These are phyloP conservation scores for Teinopalpus imperialis DNA, from an alignment of 2,888 invertebrate genomes.

Conservation along the genomic window DNA sequence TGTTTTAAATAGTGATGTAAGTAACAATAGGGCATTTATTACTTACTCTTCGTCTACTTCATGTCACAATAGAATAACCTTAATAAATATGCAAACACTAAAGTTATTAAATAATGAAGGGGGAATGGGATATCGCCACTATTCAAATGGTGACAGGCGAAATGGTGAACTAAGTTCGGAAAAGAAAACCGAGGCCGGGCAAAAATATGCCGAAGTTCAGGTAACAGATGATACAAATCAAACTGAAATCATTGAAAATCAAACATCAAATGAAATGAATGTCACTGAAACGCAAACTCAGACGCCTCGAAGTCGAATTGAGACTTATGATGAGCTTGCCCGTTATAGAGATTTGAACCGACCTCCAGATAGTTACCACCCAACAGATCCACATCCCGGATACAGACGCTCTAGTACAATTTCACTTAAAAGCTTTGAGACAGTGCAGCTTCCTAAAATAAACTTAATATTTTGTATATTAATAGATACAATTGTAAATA, in stretches of 20 bases:
- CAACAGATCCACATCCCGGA: conserved; percentile 33
- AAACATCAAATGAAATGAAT: conserved; percentile 27
- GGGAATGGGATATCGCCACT: too few relatives aligned
- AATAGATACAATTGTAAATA: too few relatives aligned
- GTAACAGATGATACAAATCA: background rate
- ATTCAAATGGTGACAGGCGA: conserved; percentile 3
- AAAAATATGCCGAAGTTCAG: conserved; percentile 13
- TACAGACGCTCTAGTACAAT: conserved; percentile 18
- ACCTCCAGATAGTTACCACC: conserved; percentile 51
- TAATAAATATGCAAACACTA: too few relatives aligned
- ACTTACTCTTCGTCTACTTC: too few relatives aligned
- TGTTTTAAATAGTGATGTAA: too few relatives aligned
- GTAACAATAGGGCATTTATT: too few relatives aligned
- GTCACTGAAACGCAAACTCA: conserved; percentile 18
- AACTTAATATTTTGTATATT: too few relatives aligned
- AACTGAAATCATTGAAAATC: background rate
- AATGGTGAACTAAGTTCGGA: background rate
- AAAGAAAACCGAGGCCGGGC: background rate
- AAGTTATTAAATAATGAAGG: too few relatives aligned
- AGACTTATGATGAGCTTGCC: conserved; percentile 47
- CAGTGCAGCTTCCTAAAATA: too few relatives aligned
- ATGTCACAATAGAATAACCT: too few relatives aligned
- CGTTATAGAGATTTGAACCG: conserved; percentile 44
- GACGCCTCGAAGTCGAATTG: conserved; percentile 38
- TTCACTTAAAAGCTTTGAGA: too few relatives aligned